These are phyloP conservation scores for Elephas maximus DNA, from an alignment of 2,113 vertebrate genomes.

Conservation along the genomic window DNA sequence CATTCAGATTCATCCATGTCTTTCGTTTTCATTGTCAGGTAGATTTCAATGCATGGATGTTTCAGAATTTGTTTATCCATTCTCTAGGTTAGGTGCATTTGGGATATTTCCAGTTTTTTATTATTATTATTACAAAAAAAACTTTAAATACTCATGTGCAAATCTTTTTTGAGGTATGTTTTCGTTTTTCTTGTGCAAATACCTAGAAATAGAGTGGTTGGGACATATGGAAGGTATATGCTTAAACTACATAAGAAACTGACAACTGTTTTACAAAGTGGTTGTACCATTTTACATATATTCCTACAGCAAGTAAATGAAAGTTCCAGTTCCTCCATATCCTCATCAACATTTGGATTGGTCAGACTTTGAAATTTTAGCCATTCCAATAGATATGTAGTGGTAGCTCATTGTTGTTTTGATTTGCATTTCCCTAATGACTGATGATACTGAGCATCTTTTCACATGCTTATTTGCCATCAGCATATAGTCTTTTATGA, in stretches of 20 bases:
- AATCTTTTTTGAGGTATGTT: not conserved
- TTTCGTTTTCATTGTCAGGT: not conserved
- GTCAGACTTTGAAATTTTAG: too few relatives aligned
- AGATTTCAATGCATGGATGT: not conserved
- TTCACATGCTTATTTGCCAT: not conserved
- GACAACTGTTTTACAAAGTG: too few relatives aligned
- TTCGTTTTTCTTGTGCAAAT: slow-evolving; percentile 30
- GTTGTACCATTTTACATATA: too few relatives aligned
- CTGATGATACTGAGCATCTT: not conserved
- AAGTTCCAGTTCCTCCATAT: too few relatives aligned
- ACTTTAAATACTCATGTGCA: not conserved
- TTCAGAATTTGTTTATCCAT: not conserved
- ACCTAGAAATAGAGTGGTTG: not conserved
- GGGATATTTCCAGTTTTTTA: not conserved
- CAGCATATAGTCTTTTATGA: too few relatives aligned
- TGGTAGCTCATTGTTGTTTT: too few relatives aligned
- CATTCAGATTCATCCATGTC: not conserved
- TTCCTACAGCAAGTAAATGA: too few relatives aligned
- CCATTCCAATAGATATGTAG: too few relatives aligned
- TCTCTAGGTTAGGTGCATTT: too few relatives aligned
- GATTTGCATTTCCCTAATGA: not conserved
- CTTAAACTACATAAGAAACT: not conserved
- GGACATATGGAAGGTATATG: too few relatives aligned
- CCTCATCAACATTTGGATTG: too few relatives aligned
- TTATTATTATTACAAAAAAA: slow-evolving; percentile 14